Conservation (phyloP, 2,113 vertebrate species). For the Arizona elegans region DNA sequence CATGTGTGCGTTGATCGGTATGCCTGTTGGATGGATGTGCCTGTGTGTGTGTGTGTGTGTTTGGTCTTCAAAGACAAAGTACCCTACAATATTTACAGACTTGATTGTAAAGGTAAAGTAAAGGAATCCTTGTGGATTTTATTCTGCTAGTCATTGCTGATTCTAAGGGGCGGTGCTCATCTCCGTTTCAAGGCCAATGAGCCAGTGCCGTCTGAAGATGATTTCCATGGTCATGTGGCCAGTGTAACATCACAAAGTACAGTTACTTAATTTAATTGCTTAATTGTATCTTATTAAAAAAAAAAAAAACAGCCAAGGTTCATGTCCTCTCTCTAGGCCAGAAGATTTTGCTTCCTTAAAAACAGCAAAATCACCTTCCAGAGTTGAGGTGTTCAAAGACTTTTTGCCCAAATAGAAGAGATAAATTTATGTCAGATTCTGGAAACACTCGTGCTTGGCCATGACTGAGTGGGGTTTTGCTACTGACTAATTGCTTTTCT, state of each 20-base stretch:
- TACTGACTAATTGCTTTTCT: not conserved
- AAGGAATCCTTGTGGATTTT: not conserved
- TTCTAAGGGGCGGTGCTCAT: not conserved
- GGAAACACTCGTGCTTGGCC: not conserved
- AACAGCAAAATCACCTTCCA: not conserved
- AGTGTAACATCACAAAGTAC: not conserved
- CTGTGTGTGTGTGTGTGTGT: too few relatives aligned
- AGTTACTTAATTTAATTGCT: not conserved
- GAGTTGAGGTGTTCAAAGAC: not conserved
- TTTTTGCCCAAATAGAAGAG: slow-evolving; percentile 31
- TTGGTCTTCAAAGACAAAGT: not conserved
- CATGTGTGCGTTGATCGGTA: not conserved
- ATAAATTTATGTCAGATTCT: slow-evolving; percentile 21
- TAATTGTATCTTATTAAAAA: not conserved
- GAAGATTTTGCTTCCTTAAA: not conserved
- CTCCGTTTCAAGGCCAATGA: not conserved
- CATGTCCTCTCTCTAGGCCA: not conserved
- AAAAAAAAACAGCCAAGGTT: not conserved
- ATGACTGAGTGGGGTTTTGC: not conserved
- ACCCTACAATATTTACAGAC: not conserved
- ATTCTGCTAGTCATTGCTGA: not conserved
- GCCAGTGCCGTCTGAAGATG: not conserved
- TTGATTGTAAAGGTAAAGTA: not conserved
- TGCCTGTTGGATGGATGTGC: not conserved
- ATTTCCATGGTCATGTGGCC: not conserved